Percentiles rank a stretch among this genome's conserved stretches.
These are phyloP conservation scores for Drosophila greeni DNA, from an alignment of 2,888 invertebrate species.

Conservation along the genomic window DNA sequence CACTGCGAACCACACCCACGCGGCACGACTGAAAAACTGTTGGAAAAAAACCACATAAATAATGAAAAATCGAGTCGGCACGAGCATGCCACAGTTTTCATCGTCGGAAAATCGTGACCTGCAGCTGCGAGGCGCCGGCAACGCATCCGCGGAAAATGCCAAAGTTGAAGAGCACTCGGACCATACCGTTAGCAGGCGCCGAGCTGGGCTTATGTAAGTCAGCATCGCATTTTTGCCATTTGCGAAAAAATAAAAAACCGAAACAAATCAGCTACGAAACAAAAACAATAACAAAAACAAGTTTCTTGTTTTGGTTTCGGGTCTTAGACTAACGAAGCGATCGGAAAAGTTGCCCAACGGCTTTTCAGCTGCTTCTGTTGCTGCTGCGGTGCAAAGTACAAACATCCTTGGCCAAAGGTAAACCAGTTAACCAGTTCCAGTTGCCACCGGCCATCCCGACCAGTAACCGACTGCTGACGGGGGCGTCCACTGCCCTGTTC, in stretches of 20 bases:
- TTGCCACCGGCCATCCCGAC: constrained; percentile 11
- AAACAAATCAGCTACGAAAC: constrained; percentile 24
- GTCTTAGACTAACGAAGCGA: constrained; percentile 29
- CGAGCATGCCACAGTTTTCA: constrained; percentile 63
- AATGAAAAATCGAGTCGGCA: constrained; percentile 32
- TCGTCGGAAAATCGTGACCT: constrained; percentile 59
- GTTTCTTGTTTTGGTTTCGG: constrained; percentile 54
- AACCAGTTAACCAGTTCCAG: constrained; percentile 66
- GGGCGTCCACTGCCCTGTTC: constrained; percentile 55
- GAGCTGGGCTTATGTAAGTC: constrained; percentile 63
- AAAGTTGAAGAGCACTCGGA: constrained; percentile 63
- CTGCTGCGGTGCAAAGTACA: constrained; percentile 39
- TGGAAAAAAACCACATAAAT: constrained; percentile 7
- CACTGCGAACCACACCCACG: constrained; percentile 55
- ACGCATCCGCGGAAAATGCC: constrained; percentile 55
- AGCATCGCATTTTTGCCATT: constrained; percentile 41
- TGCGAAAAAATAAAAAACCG: constrained; percentile 19
- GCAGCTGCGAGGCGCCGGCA: constrained; percentile 36
- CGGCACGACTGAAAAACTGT: constrained; percentile 51
- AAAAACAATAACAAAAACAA: constrained; percentile 44
- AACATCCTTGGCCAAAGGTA: constrained; percentile 73
- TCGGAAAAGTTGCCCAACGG: constrained; percentile 64
- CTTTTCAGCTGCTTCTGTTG: constrained; percentile 54
- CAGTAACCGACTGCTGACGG: constrained; percentile 21
- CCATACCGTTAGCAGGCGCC: constrained; percentile 32